A percentile compares a stretch with the other conserved stretches of the same genome.
Conservation (phyloP, 2,113 vertebrate genomes). For the Cochlearius cochlearius region DNA sequence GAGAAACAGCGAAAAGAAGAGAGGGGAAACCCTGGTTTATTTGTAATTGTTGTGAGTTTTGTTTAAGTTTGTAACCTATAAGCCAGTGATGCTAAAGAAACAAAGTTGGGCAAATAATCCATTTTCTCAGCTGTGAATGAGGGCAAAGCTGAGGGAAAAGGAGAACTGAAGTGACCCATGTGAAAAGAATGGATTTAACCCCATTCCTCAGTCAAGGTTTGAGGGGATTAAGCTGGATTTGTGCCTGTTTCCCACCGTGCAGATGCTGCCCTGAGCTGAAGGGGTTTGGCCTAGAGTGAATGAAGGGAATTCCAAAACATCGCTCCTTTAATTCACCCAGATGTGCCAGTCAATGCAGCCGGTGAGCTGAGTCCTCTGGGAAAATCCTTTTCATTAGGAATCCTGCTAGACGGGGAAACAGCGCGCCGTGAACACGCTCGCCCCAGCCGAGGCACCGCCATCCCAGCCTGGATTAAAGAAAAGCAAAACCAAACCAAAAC, state of each 20-base stretch:
- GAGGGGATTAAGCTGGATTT: background rate
- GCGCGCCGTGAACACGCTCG: rapidly evolving
- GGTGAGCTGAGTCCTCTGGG: background rate
- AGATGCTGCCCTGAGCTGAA: background rate
- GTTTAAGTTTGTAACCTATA: background rate
- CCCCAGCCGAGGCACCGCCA: background rate
- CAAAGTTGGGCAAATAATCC: background rate
- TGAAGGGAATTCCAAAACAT: background rate
- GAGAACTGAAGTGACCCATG: background rate
- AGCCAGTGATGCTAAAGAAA: background rate
- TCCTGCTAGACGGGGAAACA: background rate
- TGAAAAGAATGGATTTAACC: background rate
- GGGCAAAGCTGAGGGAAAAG: background rate
- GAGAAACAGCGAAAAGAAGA: background rate
- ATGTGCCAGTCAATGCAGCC: background rate
- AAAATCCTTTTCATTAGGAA: background rate
- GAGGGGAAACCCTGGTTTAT: background rate
- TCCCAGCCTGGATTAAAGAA: background rate
- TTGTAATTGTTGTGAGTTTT: background rate
- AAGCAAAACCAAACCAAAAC: background rate
- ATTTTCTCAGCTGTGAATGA: background rate
- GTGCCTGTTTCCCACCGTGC: background rate
- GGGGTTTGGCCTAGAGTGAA: background rate
- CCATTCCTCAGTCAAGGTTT: background rate
- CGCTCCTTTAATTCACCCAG: background rate